These are phyloP conservation scores for Platichthys flesus DNA, from an alignment of 2,113 vertebrate genomes.

Conservation along the genomic window DNA sequence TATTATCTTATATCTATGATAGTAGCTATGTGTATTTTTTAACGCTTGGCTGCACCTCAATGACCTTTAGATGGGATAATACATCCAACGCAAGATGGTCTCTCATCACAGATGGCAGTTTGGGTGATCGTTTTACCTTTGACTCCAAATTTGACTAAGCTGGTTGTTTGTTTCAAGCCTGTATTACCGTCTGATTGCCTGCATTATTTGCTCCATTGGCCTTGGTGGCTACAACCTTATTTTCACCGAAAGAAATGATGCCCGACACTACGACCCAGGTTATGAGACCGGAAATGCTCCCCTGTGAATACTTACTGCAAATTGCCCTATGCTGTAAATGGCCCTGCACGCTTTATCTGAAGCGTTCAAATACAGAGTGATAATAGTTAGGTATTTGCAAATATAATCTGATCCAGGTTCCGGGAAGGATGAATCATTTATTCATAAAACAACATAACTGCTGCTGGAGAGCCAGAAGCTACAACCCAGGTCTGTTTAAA, in stretches of 20 bases:
- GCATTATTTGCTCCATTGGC: not conserved
- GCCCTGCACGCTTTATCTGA: not conserved
- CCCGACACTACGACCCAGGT: not conserved
- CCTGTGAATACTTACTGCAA: slow-evolving; percentile 15
- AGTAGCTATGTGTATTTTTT: too few relatives aligned
- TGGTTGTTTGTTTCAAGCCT: too few relatives aligned
- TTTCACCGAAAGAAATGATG: not conserved
- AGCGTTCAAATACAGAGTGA: slow-evolving; percentile 1
- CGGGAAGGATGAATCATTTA: slow-evolving; percentile 31
- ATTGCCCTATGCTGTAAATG: slow-evolving; percentile 15
- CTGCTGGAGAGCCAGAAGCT: slow-evolving; percentile 18
- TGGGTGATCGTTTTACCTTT: not conserved
- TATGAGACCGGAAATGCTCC: not conserved
- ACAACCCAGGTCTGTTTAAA: slow-evolving; percentile 2
- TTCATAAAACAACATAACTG: slow-evolving; percentile 13
- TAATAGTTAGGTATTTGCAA: slow-evolving; percentile 31
- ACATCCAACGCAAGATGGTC: too few relatives aligned
- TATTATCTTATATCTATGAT: too few relatives aligned
- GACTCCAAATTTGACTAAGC: too few relatives aligned
- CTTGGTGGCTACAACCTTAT: not conserved
- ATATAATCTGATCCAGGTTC: slow-evolving; percentile 39
- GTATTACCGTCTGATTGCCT: not conserved
- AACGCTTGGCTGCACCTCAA: too few relatives aligned
- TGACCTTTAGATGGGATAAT: too few relatives aligned
- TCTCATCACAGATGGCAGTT: too few relatives aligned